Evolutionary conservation across 1,140 invertebrate genomes (phyloP).

Genomic region (Parapsyche elsis): DNA sequence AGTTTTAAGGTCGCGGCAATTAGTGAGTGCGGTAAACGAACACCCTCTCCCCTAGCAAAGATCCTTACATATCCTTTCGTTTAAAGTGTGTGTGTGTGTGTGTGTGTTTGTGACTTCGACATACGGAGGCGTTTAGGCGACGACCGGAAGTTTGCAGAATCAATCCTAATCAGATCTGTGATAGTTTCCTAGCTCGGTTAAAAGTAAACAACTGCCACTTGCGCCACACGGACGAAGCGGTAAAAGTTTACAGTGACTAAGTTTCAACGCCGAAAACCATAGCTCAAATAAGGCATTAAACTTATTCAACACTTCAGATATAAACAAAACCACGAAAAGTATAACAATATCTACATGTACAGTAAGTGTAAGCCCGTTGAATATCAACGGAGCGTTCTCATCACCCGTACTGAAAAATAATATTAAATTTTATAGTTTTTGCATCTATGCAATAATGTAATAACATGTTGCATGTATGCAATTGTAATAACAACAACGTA

Average conservation of each 20-base stretch:
- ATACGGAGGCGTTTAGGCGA: neutral
- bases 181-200: neutral
- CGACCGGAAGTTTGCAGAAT: neutral
- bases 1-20: conserved; percentile 39
- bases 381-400: no score
- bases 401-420: no score
- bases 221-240: neutral
- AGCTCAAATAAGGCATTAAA: no score
- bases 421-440: no score
- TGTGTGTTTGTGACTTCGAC: neutral
- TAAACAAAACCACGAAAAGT: no score
- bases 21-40: conserved; percentile 13
- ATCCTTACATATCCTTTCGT: neutral
- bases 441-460: neutral
- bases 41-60: neutral
- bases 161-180: conserved; percentile 14
- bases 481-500: no score
- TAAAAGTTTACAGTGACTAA: neutral
- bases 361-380: no score
- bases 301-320: no score
- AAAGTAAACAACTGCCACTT: conserved; percentile 3
- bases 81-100: neutral
- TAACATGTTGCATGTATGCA: neutral
- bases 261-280: neutral
- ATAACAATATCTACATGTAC: no score